Percentiles rank a stretch among this genome's conserved stretches.
These are phyloP conservation scores for Henricia sp. DNA, from an alignment of 53 echinoderm and acorn worm genomes.

Conservation along the genomic window DNA sequence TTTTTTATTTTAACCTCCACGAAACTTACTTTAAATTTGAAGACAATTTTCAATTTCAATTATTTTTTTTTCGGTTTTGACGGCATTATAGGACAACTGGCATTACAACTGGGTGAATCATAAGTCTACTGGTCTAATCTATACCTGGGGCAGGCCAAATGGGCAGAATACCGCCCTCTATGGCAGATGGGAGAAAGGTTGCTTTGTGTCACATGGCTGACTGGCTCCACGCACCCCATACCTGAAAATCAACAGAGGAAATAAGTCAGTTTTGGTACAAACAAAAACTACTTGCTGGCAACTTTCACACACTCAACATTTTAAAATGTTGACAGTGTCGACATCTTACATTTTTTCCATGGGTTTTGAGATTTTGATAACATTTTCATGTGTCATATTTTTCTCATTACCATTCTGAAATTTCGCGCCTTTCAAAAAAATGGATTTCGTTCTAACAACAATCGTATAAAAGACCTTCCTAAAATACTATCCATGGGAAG, in stretches of 20 bases:
- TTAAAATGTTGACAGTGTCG: too few relatives aligned
- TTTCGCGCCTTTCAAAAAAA: too few relatives aligned
- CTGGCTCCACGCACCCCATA: constrained; percentile 79
- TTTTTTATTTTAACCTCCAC: not conserved
- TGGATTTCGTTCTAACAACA: too few relatives aligned
- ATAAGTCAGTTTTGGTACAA: too few relatives aligned
- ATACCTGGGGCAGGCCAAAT: constrained; percentile 16
- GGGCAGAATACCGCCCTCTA: constrained; percentile 24
- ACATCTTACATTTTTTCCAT: too few relatives aligned
- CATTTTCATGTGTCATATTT: too few relatives aligned
- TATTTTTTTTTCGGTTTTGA: not conserved
- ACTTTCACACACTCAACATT: too few relatives aligned
- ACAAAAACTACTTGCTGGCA: too few relatives aligned
- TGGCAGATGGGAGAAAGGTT: constrained; percentile 27
- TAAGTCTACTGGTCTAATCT: not conserved
- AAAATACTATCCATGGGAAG: too few relatives aligned
- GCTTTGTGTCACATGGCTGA: constrained; percentile 67
- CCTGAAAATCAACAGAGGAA: constrained; percentile 33
- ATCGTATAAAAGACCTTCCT: too few relatives aligned
- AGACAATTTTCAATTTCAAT: not conserved
- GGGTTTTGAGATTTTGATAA: too few relatives aligned
- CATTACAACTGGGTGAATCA: not conserved
- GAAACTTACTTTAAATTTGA: not conserved
- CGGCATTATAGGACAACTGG: constrained; percentile 39
- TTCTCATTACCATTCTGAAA: too few relatives aligned